Evolutionary conservation across 2,113 vertebrate genomes (phyloP).

Genomic region (Misgurnus anguillicaudatus): DNA sequence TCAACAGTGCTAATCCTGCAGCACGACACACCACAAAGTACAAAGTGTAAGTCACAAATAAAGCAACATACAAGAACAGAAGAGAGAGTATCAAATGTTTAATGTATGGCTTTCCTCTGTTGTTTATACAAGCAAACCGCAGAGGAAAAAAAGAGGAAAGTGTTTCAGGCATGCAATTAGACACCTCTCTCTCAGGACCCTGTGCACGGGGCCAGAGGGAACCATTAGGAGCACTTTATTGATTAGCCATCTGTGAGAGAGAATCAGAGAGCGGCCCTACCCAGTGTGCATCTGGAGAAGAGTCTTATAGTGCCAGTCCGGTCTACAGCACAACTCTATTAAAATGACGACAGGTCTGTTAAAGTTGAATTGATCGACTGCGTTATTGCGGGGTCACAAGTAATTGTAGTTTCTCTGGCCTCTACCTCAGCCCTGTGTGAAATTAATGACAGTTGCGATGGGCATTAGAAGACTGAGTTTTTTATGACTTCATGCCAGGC

Average conservation of each 20-base stretch:
- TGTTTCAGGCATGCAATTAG: conserved; percentile 55
- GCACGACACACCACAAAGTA: no score
- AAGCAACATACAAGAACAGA: background rate
- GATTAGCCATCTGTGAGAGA: conserved; percentile 52
- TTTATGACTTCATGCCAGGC: no score
- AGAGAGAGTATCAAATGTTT: background rate
- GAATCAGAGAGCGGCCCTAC: conserved; percentile 26
- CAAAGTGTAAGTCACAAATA: background rate
- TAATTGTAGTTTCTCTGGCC: conserved; percentile 39
- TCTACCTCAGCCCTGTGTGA: background rate
- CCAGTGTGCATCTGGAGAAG: conserved; percentile 14
- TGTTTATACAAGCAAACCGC: conserved; percentile 25
- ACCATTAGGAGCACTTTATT: conserved; percentile 61
- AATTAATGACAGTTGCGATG: conserved; percentile 15
- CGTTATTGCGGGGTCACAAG: conserved; percentile 59
- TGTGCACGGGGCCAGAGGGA: conserved; percentile 44
- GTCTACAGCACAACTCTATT: conserved; percentile 60
- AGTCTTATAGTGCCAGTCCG: conserved; percentile 53
- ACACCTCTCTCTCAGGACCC: conserved; percentile 50
- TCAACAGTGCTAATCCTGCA: background rate
- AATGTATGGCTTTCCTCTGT: conserved; percentile 19
- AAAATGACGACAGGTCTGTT: conserved; percentile 61
- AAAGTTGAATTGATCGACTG: conserved; percentile 64
- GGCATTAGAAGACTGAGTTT: background rate
- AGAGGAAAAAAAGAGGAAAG: conserved; percentile 21